Evolutionary conservation across 2,888 invertebrate species (phyloP).

Genomic region (Drosophila colorata): DNA sequence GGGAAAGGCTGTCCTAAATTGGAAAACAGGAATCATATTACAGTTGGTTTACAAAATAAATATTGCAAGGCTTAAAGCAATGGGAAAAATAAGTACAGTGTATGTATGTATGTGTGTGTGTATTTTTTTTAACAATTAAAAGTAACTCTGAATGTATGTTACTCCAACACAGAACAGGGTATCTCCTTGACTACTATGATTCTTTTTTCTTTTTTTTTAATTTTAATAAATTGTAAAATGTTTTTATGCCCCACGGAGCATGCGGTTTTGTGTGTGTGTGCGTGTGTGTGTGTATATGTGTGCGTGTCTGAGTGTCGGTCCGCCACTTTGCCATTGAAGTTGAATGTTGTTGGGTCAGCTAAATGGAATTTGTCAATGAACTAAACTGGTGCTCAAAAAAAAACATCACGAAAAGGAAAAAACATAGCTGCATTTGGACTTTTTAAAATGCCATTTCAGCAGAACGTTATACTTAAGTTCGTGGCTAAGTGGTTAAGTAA

Average conservation of each 20-base stretch:
- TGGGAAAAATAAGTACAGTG: too few species aligned
- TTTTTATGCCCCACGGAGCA: constrained; percentile 43
- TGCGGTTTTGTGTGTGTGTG: constrained; percentile 5
- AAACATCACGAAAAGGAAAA: not conserved
- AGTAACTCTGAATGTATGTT: too few species aligned
- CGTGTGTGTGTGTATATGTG: constrained; percentile 10
- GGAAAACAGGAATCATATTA: too few species aligned
- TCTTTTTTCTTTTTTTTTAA: constrained; percentile 32
- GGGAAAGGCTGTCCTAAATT: too few species aligned
- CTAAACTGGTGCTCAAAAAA: not conserved
- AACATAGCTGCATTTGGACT: not conserved
- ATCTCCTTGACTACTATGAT: not conserved
- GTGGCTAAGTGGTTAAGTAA: not conserved
- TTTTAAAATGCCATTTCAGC: constrained; percentile 5
- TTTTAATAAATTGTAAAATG: constrained; percentile 61
- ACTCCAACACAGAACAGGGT: not conserved
- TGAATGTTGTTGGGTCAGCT: constrained; percentile 15
- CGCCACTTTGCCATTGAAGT: constrained; percentile 14
- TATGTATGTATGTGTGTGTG: too few species aligned
- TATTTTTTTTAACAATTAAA: too few species aligned
- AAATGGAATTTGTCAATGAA: constrained; percentile 22
- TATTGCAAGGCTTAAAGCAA: too few species aligned
- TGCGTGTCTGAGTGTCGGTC: constrained; percentile 4
- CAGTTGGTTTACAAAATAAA: too few species aligned
- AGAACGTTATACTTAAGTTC: constrained; percentile 5